Base-by-base conservation (phyloP, 2,888 invertebrate genomes). In the Patella pellucida region DNA sequence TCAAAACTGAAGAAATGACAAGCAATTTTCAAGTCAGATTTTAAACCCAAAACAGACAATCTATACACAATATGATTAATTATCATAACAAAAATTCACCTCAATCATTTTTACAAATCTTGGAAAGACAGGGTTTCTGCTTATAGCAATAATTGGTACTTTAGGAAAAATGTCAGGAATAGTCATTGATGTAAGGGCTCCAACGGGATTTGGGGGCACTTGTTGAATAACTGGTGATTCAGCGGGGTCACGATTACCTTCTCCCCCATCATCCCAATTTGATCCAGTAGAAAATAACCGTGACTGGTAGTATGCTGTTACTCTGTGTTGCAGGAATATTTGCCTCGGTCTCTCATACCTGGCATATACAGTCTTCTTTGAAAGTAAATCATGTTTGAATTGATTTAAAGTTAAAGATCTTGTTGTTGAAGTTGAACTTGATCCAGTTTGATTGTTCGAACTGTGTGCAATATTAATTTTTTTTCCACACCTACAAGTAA, bases 61-160 rank as follows among this genome's bases (percentile, higher is more conserved):
- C 31, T 41, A 41, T 19, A 19, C n/a, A 15, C 15, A 14, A 14
- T 23, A 31, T 2, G 16, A 16, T 54, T 19, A 14, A 41, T 41
- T 41, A 41, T 41, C 41, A 41, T 9, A 52, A 67, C 11, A 75
- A 71, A n/a, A 67, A 77, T 82, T 81, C 89, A 96, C 96, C 93
- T 99, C 99, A 80, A 99, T 94, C 83, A 99, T 94, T 92, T 99
- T 99, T 84, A 99, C 97, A 91, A 99, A 99, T 84, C 97, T 94
- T 27, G 99, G 99, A 92, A 99, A 99, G 1, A 99, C 96, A 5
- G 99, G 98, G 92, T 98, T 97, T 84, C 97, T 94, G 87, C 93
- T 95, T 81, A 99, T 96, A 0, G 98, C 97, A 83, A 99, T 95
- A 12, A 99, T 94, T 3, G 99, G 99, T 27, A 99, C 95, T 90